Percentiles rank a stretch among this genome's conserved stretches.
Evolutionary conservation across 2,797 vertebrate genomes (phyloP).

Genomic region (Mus minutoides): DNA sequence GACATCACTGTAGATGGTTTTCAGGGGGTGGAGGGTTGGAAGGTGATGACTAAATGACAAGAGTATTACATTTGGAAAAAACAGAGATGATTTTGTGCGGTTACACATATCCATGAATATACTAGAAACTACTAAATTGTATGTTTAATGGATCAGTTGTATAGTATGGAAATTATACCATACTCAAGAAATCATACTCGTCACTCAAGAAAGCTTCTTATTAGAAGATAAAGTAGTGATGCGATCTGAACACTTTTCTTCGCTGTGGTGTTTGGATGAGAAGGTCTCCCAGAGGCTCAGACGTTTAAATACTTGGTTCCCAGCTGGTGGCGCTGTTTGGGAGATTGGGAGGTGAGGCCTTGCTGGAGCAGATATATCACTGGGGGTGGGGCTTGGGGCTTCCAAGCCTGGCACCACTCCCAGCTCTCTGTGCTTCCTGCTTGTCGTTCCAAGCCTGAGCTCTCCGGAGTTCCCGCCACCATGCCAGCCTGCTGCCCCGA

Average conservation of each 20-base stretch:
- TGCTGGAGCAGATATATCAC: background rate
- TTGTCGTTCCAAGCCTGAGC: background rate
- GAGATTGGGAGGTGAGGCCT: background rate
- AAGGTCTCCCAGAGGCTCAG: background rate
- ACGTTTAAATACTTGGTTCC: background rate
- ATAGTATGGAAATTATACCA: background rate
- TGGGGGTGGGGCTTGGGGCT: background rate
- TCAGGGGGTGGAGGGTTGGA: background rate
- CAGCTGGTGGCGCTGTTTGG: background rate
- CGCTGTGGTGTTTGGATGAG: background rate
- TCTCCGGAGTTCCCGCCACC: background rate
- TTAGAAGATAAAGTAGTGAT: background rate
- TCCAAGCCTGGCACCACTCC: background rate
- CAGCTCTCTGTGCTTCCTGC: background rate
- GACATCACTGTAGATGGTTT: background rate
- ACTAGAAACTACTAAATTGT: background rate
- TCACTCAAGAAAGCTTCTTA: background rate
- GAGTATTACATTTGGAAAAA: background rate
- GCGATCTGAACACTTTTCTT: background rate
- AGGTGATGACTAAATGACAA: background rate
- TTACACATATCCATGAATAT: background rate
- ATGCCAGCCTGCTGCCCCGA: background rate
- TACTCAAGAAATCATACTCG: no score
- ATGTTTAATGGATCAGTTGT: background rate
- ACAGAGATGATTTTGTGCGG: background rate